Base-by-base conservation (phyloP, 2,888 invertebrate species). In the Cerceris rybyensis region DNA sequence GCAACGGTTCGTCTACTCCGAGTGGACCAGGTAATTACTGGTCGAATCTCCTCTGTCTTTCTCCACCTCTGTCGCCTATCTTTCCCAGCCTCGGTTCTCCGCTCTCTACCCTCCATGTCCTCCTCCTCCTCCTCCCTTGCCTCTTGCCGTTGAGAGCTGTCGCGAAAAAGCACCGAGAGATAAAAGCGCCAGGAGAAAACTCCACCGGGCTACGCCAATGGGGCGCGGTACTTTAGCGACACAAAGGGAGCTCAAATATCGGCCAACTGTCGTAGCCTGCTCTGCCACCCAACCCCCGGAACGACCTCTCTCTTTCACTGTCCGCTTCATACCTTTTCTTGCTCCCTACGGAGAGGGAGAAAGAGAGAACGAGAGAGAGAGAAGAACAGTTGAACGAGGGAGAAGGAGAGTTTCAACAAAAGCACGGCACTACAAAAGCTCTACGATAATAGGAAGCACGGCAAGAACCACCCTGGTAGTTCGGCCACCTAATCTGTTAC, bases 401-500 rank as follows among this genome's bases (percentile, higher is more conserved):
- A 57, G 63, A 52, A 55, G 42, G 63, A 49, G 68, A 64, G 71
- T 64, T 70, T 75, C 80, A 71, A 88, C 83, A 86, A 87, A 85
- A 86, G 86, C 86, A 81, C 71, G 71, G 77, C 76, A 72, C 81
- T 83, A 86, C 84, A 87, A 86, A 84, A 87, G 85, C 86, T 81
- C 80, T 42, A 76, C 79, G 79, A 84, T 85, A 84, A 84, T 84
- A 82, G 87, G 85, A 83, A 85, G 86, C 81, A 81, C 80, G 77
- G 77, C 80, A 86, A 82, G 84, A 86, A 85, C 80, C 80, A 84
- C 81, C 82, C 82, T 80, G 86, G 82, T 81, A 88, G 86, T 84
- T 87, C 84, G 88, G 87, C 85, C 84, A 87, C 88, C 91, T 91
- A 91, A 91, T 91, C 91, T 91, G 91, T 90, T 88, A 90, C 90